Conservation (phyloP, 2,797 vertebrate genomes). For the Centropyge bicolor region DNA sequence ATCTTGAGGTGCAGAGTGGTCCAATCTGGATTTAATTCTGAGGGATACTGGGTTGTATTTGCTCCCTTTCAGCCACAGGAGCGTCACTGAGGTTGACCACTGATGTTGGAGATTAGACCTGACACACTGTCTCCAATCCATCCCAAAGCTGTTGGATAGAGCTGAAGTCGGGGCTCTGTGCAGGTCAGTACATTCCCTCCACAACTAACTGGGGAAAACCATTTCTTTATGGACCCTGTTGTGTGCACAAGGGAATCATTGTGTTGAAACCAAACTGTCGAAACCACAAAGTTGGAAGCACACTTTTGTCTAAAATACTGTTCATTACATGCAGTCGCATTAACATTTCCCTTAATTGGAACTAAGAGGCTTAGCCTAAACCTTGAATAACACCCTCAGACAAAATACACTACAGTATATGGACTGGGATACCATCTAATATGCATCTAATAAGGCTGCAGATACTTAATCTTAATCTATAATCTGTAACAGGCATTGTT, state of each 20-base stretch:
- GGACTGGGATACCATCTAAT: background rate
- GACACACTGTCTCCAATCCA: background rate
- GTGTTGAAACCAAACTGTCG: background rate
- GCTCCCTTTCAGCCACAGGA: constrained; percentile 8
- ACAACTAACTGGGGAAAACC: background rate
- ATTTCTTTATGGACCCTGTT: background rate
- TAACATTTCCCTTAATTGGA: background rate
- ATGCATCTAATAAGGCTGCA: constrained; percentile 11
- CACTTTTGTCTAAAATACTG: background rate
- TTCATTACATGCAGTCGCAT: background rate
- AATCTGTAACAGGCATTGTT: constrained; percentile 30
- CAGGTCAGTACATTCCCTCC: background rate
- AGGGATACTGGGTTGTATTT: constrained; percentile 12
- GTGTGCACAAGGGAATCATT: background rate
- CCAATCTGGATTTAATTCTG: constrained; percentile 9
- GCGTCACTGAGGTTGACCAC: background rate
- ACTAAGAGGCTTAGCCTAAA: constrained; percentile 11
- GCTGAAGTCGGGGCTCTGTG: constrained; percentile 12
- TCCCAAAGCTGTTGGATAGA: constrained; percentile 11
- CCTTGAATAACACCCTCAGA: background rate
- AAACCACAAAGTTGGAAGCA: background rate
- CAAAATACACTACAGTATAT: constrained; percentile 3
- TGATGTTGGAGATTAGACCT: constrained; percentile 25
- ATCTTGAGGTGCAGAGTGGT: background rate
- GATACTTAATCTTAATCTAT: constrained; percentile 23